Evolutionary conservation across 2,113 vertebrate genomes (phyloP), one percentile per base, ranked within the genome.

Genomic region (Corythornis vintsioides): DNA sequence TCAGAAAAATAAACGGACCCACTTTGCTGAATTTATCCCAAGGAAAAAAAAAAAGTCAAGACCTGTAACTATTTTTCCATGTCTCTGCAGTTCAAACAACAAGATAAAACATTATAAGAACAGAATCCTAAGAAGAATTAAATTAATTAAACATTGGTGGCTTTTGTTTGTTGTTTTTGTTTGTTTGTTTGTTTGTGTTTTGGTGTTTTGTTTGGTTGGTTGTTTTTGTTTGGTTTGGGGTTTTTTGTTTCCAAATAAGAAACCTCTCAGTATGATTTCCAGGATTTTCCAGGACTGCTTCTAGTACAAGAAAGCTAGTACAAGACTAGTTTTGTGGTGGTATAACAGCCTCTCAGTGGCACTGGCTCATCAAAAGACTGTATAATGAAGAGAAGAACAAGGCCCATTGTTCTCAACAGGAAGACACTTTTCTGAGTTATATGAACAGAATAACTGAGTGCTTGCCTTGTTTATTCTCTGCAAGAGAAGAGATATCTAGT

Each of bases 101-200:
- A 78, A 70, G 33, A 79, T 33, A 67, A 89, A 96, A 93, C 88
- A 48, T 42, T 64, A 73, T 56, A 80, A 82, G 56, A 89, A 66
- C 11, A 89, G 13, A 92, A 60, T 53, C 35, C 56, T 73, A 52
- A 89, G 86, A 86, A 76, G 0, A 89, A 82, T 75, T 25, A 42
- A 82, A 61, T 59, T 45, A 45, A 45, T 45, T 45, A 45, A 45
- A 45, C 18, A 11, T 45, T 45, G 45, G 45, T 45, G 38, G 38
- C 10, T 38, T 38, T 38, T 38, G 38, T 38, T 38, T 38, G 38
- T 38, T 38, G 38, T 38, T 38, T 38, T 38, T 38, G 10, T 38
- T 38, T 38, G 10, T 38, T 38, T 38, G 10, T 38, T 38, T 38
- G 38, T 38, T 38, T 38, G 38, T 38, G 38, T 38, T 38, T 38